phyloP scores from a whole-genome alignment of 2,797 vertebrate genomes.

The Bradypus variegatus region DNA sequence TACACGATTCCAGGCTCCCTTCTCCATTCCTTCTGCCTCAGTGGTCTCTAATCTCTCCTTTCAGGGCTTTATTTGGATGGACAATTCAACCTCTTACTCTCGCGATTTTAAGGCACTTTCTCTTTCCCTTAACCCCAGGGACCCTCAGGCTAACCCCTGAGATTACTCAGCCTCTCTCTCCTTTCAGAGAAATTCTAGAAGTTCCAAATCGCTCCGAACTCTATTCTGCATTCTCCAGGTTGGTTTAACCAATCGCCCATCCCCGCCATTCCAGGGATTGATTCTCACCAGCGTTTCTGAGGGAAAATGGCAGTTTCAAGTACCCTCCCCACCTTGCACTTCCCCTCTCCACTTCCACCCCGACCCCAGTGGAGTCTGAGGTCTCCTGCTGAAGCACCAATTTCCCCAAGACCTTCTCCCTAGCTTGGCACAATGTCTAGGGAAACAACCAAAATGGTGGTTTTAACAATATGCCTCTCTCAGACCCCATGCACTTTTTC shows the following conservation, averaged over 20 bases:
- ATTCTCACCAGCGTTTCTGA: constrained; percentile 67
- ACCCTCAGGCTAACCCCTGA: neutral
- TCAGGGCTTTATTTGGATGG: constrained; percentile 48
- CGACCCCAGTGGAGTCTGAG: constrained; percentile 26
- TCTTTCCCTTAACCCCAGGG: neutral
- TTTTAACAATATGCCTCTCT: neutral
- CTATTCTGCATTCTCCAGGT: neutral
- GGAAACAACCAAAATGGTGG: neutral
- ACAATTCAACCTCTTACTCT: constrained; percentile 24
- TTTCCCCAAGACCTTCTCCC: constrained; percentile 4
- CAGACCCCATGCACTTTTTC: constrained; percentile 50
- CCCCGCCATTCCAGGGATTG: constrained; percentile 46
- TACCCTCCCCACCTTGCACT: neutral
- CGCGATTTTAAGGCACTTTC: constrained; percentile 39
- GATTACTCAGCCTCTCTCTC: neutral
- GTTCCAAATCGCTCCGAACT: constrained; percentile 10
- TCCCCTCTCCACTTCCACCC: neutral
- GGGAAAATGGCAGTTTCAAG: constrained; percentile 54
- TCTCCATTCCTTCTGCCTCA: constrained; percentile 39
- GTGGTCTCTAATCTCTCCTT: constrained; percentile 42
- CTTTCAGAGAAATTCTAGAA: constrained; percentile 37
- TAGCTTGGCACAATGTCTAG: constrained; percentile 21
- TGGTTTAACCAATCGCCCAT: neutral
- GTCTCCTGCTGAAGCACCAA: constrained; percentile 26
- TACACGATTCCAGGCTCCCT: neutral